phyloP scores from a whole-genome alignment of 2,888 invertebrate species.

The Rhimphoctona megacephalus region DNA sequence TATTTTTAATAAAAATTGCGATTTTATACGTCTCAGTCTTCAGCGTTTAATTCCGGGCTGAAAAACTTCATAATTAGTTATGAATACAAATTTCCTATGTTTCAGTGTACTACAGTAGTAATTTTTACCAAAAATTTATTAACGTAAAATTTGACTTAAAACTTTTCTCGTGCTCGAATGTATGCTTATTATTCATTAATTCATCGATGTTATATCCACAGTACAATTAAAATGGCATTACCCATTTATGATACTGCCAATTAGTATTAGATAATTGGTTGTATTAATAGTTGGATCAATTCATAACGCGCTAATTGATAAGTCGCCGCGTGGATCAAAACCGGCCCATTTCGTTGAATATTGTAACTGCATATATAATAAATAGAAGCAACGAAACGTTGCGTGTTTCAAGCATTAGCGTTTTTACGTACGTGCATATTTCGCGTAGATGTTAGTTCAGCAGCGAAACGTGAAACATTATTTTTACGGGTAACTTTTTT shows the following conservation, averaged over 20 bases:
- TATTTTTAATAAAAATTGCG: no score
- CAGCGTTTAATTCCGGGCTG: no score
- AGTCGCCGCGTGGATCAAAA: conserved; percentile 23
- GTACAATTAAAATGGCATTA: conserved; percentile 1
- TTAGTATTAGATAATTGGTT: conserved; percentile 40
- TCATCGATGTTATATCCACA: neutral
- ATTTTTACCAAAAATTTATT: neutral
- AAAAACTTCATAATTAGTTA: no score
- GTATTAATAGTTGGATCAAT: conserved; percentile 2
- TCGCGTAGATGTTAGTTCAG: neutral
- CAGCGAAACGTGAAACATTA: neutral
- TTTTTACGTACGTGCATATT: neutral
- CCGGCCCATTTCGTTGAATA: conserved; percentile 56
- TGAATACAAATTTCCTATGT: no score
- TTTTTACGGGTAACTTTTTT: neutral
- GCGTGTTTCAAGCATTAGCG: neutral
- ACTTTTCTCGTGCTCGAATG: neutral
- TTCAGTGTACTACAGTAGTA: no score
- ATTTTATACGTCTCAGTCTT: no score
- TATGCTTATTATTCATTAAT: neutral
- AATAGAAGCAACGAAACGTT: neutral
- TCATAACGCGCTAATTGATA: conserved; percentile 55
- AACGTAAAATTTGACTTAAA: neutral
- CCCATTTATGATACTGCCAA: conserved; percentile 7
- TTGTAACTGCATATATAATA: conserved; percentile 56